These are phyloP conservation scores for Nephrotoma guestfalica DNA, from an alignment of 2,888 invertebrate species.

Conservation along the genomic window DNA sequence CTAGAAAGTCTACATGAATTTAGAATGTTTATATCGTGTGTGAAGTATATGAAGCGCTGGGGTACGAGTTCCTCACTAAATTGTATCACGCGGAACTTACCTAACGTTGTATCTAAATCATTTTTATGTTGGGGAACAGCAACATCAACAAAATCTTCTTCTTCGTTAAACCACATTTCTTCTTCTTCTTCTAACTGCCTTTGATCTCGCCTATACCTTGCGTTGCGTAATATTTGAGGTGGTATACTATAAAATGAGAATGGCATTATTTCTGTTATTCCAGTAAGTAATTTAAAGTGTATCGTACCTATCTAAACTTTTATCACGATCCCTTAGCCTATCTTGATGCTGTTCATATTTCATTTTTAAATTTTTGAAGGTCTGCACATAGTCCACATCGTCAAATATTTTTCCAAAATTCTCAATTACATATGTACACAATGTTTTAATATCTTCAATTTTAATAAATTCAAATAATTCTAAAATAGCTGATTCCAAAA, in stretches of 20 bases:
- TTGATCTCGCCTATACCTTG: constrained; percentile 78
- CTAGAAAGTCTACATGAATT: constrained; percentile 5
- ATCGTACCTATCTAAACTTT: constrained; percentile 53
- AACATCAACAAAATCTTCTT: constrained; percentile 75
- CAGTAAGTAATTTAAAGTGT: background rate
- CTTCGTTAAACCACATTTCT: constrained; percentile 98
- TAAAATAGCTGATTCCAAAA: constrained; percentile 95
- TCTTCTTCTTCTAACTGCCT: constrained; percentile 93
- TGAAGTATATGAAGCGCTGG: background rate
- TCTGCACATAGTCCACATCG: constrained; percentile 93
- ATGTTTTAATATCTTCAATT: constrained; percentile 78
- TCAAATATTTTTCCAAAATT: constrained; percentile 90
- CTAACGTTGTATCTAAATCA: constrained; percentile 3
- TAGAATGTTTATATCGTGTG: background rate
- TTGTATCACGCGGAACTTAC: background rate
- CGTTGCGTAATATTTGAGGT: constrained; percentile 48
- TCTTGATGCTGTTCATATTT: constrained; percentile 88
- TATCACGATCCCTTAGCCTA: constrained; percentile 72
- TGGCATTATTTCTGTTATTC: background rate
- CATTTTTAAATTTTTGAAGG: constrained; percentile 81
- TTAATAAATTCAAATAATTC: constrained; percentile 99
- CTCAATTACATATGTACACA: constrained; percentile 89
- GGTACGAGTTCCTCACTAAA: constrained; percentile 13
- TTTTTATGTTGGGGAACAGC: constrained; percentile 26
- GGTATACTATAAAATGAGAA: constrained; percentile 28